A percentile compares a stretch with the other conserved stretches of the same genome.
Evolutionary conservation across 2,888 invertebrate genomes (phyloP).

Genomic region (Volucella zonaria): DNA sequence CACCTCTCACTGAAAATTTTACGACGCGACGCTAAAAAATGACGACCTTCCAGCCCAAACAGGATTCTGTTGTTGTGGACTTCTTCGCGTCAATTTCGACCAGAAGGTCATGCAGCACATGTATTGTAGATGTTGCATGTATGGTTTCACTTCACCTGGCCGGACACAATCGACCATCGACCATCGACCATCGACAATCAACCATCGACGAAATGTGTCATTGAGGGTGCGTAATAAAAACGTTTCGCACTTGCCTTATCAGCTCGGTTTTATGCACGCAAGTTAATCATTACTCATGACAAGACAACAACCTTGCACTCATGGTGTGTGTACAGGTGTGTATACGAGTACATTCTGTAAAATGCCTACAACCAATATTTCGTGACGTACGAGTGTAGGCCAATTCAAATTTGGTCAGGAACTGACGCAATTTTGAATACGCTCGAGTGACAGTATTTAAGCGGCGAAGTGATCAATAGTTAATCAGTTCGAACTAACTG

Average conservation of each 20-base stretch:
- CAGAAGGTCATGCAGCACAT: conserved; percentile 50
- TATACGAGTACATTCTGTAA: conserved; percentile 23
- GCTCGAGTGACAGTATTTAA: conserved; percentile 37
- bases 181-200: no score
- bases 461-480: conserved; percentile 9
- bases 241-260: conserved; percentile 14
- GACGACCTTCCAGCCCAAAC: neutral
- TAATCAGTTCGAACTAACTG: conserved; percentile 61
- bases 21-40: neutral
- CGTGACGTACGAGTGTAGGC: conserved; percentile 7
- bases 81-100: conserved; percentile 20
- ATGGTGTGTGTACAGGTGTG: neutral
- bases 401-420: conserved; percentile 34
- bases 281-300: conserved; percentile 27
- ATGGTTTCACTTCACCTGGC: neutral
- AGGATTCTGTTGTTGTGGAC: conserved; percentile 39
- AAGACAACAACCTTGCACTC: conserved; percentile 32
- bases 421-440: conserved; percentile 11
- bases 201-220: conserved; percentile 7
- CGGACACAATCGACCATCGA: neutral
- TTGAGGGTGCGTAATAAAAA: conserved; percentile 18
- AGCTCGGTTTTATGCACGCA: conserved; percentile 22
- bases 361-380: conserved; percentile 8
- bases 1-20: conserved; percentile 47
- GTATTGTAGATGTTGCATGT: neutral